phyloP scores from a whole-genome alignment of 2,113 vertebrate species.

The Centropristis striata region DNA sequence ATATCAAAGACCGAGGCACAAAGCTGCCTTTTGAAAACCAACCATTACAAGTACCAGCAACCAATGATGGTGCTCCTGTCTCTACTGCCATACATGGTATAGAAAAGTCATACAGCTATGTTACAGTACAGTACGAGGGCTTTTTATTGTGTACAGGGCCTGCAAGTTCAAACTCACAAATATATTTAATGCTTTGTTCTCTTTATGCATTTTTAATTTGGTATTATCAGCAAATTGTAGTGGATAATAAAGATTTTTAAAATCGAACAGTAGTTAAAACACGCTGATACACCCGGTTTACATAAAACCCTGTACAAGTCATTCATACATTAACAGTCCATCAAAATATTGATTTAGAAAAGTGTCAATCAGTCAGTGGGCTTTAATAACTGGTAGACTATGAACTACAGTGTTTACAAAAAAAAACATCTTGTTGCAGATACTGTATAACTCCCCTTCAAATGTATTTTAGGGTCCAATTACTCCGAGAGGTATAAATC shows the following conservation, averaged over 20 bases:
- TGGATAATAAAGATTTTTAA: conserved; percentile 24
- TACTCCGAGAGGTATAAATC: conserved; percentile 37
- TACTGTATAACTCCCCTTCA: background rate
- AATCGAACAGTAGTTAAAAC: conserved; percentile 66
- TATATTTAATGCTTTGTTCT: conserved; percentile 55
- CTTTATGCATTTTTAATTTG: conserved; percentile 50
- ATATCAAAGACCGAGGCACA: conserved; percentile 78
- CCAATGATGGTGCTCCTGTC: conserved; percentile 24
- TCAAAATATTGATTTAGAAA: conserved; percentile 66
- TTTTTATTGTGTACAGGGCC: conserved; percentile 36
- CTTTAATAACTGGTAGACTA: conserved; percentile 50
- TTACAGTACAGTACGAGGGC: conserved; percentile 65
- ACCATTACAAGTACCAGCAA: conserved; percentile 62
- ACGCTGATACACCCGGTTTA: conserved; percentile 26
- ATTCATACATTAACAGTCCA: conserved; percentile 52
- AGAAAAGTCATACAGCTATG: conserved; percentile 68
- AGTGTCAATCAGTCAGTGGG: conserved; percentile 38
- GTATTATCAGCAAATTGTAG: conserved; percentile 58
- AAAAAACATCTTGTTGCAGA: conserved; percentile 45
- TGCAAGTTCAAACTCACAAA: conserved; percentile 49
- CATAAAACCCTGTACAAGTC: conserved; percentile 65
- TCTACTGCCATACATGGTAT: conserved; percentile 53
- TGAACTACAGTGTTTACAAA: conserved; percentile 66
- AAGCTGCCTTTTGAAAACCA: conserved; percentile 75
- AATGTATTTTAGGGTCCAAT: conserved; percentile 16